Percentiles rank a stretch among this genome's conserved stretches.
Evolutionary conservation across 2,888 invertebrate species (phyloP).

Genomic region (Lasioglossum malachurum): DNA sequence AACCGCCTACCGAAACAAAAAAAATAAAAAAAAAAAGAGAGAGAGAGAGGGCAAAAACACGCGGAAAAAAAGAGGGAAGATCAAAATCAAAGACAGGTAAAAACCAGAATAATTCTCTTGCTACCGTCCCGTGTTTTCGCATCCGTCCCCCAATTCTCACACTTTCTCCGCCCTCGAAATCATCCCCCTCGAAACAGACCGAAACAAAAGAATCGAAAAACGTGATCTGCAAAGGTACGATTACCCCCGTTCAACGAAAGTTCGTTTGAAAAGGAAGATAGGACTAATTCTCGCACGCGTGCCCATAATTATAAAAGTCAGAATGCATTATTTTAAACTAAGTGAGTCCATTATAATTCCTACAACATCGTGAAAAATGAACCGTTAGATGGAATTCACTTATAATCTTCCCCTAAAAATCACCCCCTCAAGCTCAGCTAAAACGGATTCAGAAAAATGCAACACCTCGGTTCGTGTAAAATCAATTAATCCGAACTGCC

Average conservation of each 20-base stretch:
- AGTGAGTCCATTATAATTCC: not conserved
- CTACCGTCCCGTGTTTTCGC: not conserved
- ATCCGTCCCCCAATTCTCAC: not conserved
- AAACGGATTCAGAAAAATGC: not conserved
- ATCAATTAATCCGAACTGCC: not conserved
- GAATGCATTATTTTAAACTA: too few species aligned
- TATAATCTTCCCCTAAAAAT: not conserved
- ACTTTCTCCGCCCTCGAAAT: not conserved
- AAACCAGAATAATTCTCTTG: conserved; percentile 8
- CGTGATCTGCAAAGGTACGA: not conserved
- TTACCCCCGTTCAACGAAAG: not conserved
- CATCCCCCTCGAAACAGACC: not conserved
- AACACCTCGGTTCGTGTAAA: not conserved
- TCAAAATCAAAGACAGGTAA: conserved; percentile 7
- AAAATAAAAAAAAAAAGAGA: not conserved
- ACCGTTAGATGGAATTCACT: too few species aligned
- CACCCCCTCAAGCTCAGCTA: not conserved
- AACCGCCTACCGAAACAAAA: not conserved
- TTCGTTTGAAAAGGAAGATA: too few species aligned
- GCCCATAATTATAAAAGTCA: too few species aligned
- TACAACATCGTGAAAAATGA: too few species aligned
- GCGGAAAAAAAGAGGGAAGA: not conserved
- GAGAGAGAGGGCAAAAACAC: too few species aligned
- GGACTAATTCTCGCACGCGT: too few species aligned
- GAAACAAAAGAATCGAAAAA: not conserved